Base-by-base conservation (phyloP, 2,797 vertebrate genomes). In the Thaleichthys pacificus region DNA sequence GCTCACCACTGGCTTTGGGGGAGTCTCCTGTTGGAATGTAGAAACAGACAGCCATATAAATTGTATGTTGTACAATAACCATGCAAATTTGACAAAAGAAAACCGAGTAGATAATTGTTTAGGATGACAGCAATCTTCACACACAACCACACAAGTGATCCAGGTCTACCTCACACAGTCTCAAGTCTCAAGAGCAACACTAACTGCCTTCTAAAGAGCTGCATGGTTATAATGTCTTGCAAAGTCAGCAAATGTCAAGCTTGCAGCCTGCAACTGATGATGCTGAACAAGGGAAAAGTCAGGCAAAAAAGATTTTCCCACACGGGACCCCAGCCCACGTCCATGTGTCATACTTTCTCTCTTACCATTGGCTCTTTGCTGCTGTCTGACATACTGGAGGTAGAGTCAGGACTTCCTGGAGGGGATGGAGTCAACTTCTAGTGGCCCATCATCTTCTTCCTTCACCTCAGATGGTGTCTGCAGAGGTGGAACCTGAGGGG, bases 371-470 rank as follows among this genome's bases (percentile, higher is more conserved):
- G 90, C 66, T 91, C 89, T 73, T 79, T 54, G 79, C 90, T 90
- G 79, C 88, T 86, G 62, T 94, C 93, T 4, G 93, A 93, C 91
- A 93, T 93, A 80, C 91, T 93, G 68, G 93, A 94, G 9, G 89
- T 81, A 14, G 92, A 93, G 77, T 91, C 91, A 1, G 96, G 96
- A 82, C 96, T 98, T 68, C 93, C 95, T 0, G 96, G 94, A 2
- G 96, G 94, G 0, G 97, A 97, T n/a, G 8, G 97, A 93, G 81
- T 94, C 97, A 11, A 98, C 96, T 80, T 97, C 93, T 77, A 98
- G 92, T 0, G 95, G 93, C 60, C 94, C 95, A 38, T 98, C 96
- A 78, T 96, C 96, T 85, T 97, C 96, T 78, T 95, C 93, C 93
- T 94, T 97, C 70, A 95, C 80, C 58, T 96, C 95, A 9, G 95